Evolutionary conservation across 2,888 invertebrate species (phyloP), one percentile per base, ranked within the genome.

Genomic region (Rhagium mordax): DNA sequence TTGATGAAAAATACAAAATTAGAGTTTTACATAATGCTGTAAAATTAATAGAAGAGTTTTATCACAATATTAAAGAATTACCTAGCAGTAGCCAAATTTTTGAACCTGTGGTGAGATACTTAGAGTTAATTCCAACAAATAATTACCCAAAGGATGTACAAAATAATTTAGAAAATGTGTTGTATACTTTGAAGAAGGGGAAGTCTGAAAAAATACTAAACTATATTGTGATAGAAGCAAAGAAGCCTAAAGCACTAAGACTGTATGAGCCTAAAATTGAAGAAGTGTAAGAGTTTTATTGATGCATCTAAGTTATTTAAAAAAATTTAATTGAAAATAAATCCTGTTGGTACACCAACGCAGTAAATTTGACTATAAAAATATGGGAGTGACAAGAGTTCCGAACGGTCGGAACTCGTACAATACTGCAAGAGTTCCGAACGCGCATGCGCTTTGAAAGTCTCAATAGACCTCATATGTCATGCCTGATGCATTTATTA

Each of bases 181-280:
- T 87, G 2, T 86, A 89, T 60, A 88, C 89, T 60, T 89, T 93
- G 83, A 88, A 89, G 74, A 86, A 89, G 59, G 84, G 82, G 13
- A 88, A 92, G 68, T 89, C 88, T 59, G 87, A 90, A 4, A 91
- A 91, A 75, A 90, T 90, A 27, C 88, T 92, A 73, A 89, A 90
- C 13, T 91, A 90, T 51, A 81, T 94, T 70, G 84, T 90, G 10
- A 85, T 90, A 72, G 92, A 92, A 57, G 93, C 92, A 79, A 92
- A 92, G 77, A 94, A 91, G 84, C 96, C 96, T 0, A 96, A 95
- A 86, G 92, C 94, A 0, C 88, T 98, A 78, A 93, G 94, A 81
- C 86, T 96, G 62, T 94, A 96, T 83, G 97, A 98, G 86, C 98
- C 98, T 0, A 93, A 94, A 82, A 92, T 98, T 75, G 94, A 95